Base-by-base conservation (phyloP, 2,888 invertebrate genomes). In the Drosophila meridiana region DNA sequence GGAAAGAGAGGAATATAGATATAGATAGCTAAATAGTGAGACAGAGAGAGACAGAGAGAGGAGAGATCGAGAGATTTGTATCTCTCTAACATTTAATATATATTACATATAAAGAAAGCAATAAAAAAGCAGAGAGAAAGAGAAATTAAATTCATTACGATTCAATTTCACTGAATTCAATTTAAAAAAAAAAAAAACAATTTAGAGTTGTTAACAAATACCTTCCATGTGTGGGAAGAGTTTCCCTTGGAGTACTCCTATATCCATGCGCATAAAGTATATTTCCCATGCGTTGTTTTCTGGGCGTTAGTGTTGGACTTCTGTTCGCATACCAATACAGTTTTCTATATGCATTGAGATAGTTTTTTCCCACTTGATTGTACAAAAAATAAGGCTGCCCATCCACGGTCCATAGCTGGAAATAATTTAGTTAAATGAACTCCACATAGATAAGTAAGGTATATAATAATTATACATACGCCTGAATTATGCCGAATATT, bases 341-440 rank as follows among this genome's bases (percentile, higher is more conserved):
- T 36, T 55, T 55, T 28, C 53, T 55, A 55, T 55, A 55, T 13
- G 53, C 6, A 28, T 55, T 55, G 3, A 55, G 4, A 28, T 55
- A 55, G 38, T 55, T 55, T 14, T 55, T 55, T 2, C 53, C 53
- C 14, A 55, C 8, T 28, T 55, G 53, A 38, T 11, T 38, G 2
- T 55, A 55, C 4, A 55, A 0, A 4, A 14, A 55, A 38, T 38
- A 55, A 6, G 53, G 53, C 28, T 55, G 53, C 4, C 20, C 36
- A 28, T 55, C 53, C 8, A 38, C 4, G 4, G 38, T 4, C 53
- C 53, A 55, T 26, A 55, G 13, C 53, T 55, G 38, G 9, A 55
- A 38, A 14, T 8, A 38, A 14, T 26, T 7, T 4, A 11, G 3
- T 11, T 11, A 11, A 20, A 38, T 14, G 20, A 26, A 3, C 4